A percentile compares a stretch with the other conserved stretches of the same genome.
Evolutionary conservation across 2,113 vertebrate genomes (phyloP).

Genomic region (Anoplopoma fimbria): DNA sequence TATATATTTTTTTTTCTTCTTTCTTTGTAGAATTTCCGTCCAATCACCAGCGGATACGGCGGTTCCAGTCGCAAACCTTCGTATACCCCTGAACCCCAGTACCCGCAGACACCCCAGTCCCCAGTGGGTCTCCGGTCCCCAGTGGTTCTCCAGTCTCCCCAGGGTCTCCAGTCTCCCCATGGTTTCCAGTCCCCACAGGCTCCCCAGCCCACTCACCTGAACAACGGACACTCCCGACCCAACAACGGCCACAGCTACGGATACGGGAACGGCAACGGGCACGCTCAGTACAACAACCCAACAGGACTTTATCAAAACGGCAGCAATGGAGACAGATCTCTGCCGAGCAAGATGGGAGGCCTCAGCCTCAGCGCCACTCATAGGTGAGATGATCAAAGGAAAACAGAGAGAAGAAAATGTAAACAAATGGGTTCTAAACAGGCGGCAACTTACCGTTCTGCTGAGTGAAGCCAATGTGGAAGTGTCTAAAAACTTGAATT

Average conservation of each 20-base stretch:
- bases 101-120: neutral
- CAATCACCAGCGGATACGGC: slow-evolving; percentile 81
- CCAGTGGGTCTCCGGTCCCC: neutral
- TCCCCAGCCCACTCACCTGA: slow-evolving; percentile 74
- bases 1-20: neutral
- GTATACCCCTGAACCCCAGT: slow-evolving; percentile 65
- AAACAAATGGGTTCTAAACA: neutral
- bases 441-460: neutral
- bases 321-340: slow-evolving; percentile 80
- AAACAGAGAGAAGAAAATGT: neutral
- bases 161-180: slow-evolving; percentile 31
- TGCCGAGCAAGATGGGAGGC: slow-evolving; percentile 88
- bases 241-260: slow-evolving; percentile 73
- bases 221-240: slow-evolving; percentile 82
- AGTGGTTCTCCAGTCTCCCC: slow-evolving; percentile 36
- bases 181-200: slow-evolving; percentile 58
- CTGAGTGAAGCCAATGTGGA: neutral
- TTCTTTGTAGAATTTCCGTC: slow-evolving; percentile 87
- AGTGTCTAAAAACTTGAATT: neutral
- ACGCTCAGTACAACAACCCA: slow-evolving; percentile 86
- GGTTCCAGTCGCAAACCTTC: slow-evolving; percentile 81
- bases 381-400: slow-evolving; percentile 81
- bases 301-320: slow-evolving; percentile 84
- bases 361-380: slow-evolving; percentile 87
- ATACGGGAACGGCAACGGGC: slow-evolving; percentile 63